Evolutionary conservation across 2,113 vertebrate genomes (phyloP), one percentile per base, ranked within the genome.

Genomic region (Brienomyrus brachyistius): DNA sequence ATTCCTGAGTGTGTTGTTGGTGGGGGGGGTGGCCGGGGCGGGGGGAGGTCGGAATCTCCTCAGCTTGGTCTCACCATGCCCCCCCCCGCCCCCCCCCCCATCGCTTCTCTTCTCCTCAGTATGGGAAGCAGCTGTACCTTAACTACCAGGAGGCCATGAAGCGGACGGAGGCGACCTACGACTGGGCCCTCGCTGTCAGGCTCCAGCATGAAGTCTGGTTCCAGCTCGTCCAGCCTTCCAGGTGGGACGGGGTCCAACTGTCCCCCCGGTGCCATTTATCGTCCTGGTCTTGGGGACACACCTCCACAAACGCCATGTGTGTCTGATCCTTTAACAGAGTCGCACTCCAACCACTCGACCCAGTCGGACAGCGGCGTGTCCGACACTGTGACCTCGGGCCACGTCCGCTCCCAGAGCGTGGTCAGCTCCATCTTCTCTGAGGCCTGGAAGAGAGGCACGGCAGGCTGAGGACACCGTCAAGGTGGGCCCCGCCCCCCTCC

Each of bases 401-500:
- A 99, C 40, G 88, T 96, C 62, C 98, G 98, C 82, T 98, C 98
- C 86, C 98, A 99, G 93, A 99, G 98, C 91, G 96, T 95, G 0
- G 98, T 99, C 94, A 99, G 97, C 94, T 99, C 98, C 92, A 97
- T 99, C 94, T 99, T 99, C 94, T 99, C 98, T 0, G 98, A 99
- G 74, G 98, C 98, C 90, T 99, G 98, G 98, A 99, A 97, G 91
- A 96, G 98, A 92, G 98, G 98, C 91, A 98, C 98, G 13, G 13
- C 98, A 99, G 93, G 92, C 98, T 92, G 98, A 98, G 91, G 97
- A 97, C 90, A 94, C 94, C 88, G 93, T 94, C 94, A 98, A 98
- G 97, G 98, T 99, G 94, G 92, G 89, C 66, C 19, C n/a, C 43
- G 54, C 59, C 82, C 52, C 80, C 50, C 1, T 31, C 88, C 11